A percentile compares a stretch with the other conserved stretches of the same genome.
phyloP scores from a whole-genome alignment of 2,113 vertebrate species.

The Entelurus aequoreus region DNA sequence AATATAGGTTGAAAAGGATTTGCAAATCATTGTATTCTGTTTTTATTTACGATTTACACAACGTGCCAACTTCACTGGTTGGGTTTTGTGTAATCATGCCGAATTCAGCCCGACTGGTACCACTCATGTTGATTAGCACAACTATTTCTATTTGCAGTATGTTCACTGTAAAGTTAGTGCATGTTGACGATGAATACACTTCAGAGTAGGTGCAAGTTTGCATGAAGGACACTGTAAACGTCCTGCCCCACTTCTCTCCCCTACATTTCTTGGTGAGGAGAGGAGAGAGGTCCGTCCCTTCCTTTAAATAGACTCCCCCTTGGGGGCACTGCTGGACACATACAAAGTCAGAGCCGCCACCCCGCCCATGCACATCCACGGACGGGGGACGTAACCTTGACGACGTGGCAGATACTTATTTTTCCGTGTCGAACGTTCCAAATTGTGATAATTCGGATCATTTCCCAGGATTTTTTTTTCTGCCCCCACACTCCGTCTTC shows the following conservation, averaged over 20 bases:
- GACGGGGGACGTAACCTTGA: conserved; percentile 36
- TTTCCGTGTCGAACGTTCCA: neutral
- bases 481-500: neutral
- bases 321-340: conserved; percentile 48
- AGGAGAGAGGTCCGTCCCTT: conserved; percentile 39
- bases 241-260: conserved; percentile 69
- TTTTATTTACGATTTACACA: no score
- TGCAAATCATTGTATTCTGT: no score
- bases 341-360: conserved; percentile 60
- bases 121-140: no score
- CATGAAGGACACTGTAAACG: conserved; percentile 52
- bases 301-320: conserved; percentile 70
- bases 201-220: conserved; percentile 2
- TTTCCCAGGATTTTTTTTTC: conserved; percentile 1
- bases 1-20: no score
- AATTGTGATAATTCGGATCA: neutral
- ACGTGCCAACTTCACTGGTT: no score
- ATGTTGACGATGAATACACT: no score
- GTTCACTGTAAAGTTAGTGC: no score
- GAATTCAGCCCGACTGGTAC: no score
- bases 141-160: no score
- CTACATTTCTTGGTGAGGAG: conserved; percentile 47
- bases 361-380: conserved; percentile 36
- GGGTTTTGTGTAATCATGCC: no score
- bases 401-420: neutral